Base-by-base conservation (phyloP, 2,888 invertebrate genomes). In the Erebia ligea region DNA sequence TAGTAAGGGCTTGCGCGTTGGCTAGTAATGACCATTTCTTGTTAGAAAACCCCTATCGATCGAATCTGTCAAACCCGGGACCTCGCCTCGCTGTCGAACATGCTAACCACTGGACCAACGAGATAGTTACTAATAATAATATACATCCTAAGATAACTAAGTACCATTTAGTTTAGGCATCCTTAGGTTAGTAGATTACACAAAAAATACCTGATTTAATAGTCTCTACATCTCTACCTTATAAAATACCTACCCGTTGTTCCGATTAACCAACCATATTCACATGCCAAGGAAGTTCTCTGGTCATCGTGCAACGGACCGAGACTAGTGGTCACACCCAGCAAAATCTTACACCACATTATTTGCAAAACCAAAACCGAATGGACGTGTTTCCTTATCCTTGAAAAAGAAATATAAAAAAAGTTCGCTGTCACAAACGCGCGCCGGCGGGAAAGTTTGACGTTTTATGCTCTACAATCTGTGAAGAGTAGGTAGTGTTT, bases 301-400 rank as follows among this genome's bases (percentile, higher is more conserved):
- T 78, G 82, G 75, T 73, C 87, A 85, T 64, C 66, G 69, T n/a
- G 40, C 74, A 73, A 63, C 90, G 81, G 79, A 90, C 85, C 92
- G 80, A 78, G 76, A 77, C 78, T 74, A 25, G 68, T 76, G 81
- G 86, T 78, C 91, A 89, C 91, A 89, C 91, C 91, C 85, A 86
- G 77, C 75, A 68, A 85, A 82, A 82, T 82, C 86, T 88, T 86
- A 80, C 86, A 85, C 85, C 90, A 92, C 82, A 92, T 84, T 84
- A 87, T 89, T 89, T 81, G 90, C 90, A 84, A 90, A 88, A 79
- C 80, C 80, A 84, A 84, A 85, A 77, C 84, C 77, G 87, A 75
- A 76, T 83, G 81, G 88, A 89, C 91, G 91, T 89, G 82, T 84
- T 57, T 73, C 73, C 79, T 76, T 80, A 77, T 79, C 73, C 80